phyloP scores from a whole-genome alignment of 37 sponge, comb jelly and placozoan species.

The Lycopodina hypogea region DNA sequence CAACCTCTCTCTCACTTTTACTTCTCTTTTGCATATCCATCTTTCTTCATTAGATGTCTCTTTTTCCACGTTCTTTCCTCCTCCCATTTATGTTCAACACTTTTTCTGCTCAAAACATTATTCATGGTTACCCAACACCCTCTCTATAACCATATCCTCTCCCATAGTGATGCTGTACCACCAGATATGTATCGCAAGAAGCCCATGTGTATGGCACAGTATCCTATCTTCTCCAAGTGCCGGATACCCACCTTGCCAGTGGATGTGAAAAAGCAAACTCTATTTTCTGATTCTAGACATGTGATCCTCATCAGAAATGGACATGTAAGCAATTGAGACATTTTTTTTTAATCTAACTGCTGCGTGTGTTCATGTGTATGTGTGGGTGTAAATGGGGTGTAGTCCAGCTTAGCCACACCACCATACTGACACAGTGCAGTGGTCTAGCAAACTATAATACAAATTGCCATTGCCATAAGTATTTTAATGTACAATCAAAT shows the following conservation, averaged over 20 bases:
- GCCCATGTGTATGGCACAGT: conserved; percentile 80
- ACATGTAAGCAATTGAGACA: conserved; percentile 49
- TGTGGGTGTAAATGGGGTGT: too few species aligned
- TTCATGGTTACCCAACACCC: not conserved
- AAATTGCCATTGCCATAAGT: too few species aligned
- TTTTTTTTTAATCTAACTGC: too few species aligned
- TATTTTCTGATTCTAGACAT: conserved; percentile 46
- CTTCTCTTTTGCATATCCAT: not conserved
- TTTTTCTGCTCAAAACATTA: too few species aligned
- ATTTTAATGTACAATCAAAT: too few species aligned
- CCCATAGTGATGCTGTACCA: conserved; percentile 52
- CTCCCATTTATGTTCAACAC: too few species aligned
- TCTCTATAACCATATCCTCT: not conserved
- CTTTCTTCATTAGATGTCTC: not conserved
- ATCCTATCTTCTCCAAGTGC: conserved; percentile 49
- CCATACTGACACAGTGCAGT: too few species aligned
- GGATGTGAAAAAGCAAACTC: conserved; percentile 42
- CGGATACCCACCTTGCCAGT: conserved; percentile 51
- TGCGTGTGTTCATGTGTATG: too few species aligned
- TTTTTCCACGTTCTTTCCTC: too few species aligned
- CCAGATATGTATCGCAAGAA: conserved; percentile 39
- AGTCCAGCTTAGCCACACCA: too few species aligned
- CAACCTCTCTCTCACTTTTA: not conserved
- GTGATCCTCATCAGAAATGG: conserved; percentile 69
- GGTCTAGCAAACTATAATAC: too few species aligned